Percentiles rank a stretch among this genome's conserved stretches.
These are phyloP conservation scores for Eustalomyia histrio DNA, from an alignment of 2,888 invertebrate genomes.

Conservation along the genomic window DNA sequence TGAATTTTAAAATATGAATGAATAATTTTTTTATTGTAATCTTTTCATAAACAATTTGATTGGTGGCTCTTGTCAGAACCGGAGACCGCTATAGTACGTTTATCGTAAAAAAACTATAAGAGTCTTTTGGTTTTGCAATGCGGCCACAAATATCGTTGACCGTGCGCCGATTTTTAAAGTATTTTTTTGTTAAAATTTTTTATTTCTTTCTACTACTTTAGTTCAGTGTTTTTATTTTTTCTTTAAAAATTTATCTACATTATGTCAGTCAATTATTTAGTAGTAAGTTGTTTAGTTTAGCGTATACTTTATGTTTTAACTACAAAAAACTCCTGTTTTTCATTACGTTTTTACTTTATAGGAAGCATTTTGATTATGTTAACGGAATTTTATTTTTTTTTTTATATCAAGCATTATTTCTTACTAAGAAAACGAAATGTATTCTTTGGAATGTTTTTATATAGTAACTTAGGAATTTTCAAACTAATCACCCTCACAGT, in stretches of 20 bases:
- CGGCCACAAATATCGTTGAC: too few relatives aligned
- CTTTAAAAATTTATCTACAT: background rate
- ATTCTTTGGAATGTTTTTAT: slow-evolving; percentile 50
- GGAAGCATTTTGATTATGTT: slow-evolving; percentile 61
- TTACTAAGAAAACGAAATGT: slow-evolving; percentile 18
- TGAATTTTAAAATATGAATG: too few relatives aligned
- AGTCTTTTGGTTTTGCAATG: too few relatives aligned
- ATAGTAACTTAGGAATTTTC: slow-evolving; percentile 7
- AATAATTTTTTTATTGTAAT: too few relatives aligned
- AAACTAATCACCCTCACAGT: slow-evolving; percentile 69
- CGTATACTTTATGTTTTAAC: slow-evolving; percentile 3
- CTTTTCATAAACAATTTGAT: too few relatives aligned
- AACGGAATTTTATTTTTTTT: slow-evolving; percentile 32
- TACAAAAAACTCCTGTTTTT: background rate
- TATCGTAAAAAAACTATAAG: too few relatives aligned
- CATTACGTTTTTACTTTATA: slow-evolving; percentile 27
- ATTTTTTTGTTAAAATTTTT: too few relatives aligned
- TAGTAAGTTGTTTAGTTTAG: background rate
- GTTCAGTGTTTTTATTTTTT: background rate
- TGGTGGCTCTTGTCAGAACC: too few relatives aligned
- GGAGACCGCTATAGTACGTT: too few relatives aligned
- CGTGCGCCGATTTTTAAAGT: too few relatives aligned
- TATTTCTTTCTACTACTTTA: background rate
- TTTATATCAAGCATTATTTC: slow-evolving; percentile 30
- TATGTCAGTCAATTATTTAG: background rate